These are phyloP conservation scores for Falco punctatus DNA, from an alignment of 2,113 vertebrate genomes.

Conservation along the genomic window DNA sequence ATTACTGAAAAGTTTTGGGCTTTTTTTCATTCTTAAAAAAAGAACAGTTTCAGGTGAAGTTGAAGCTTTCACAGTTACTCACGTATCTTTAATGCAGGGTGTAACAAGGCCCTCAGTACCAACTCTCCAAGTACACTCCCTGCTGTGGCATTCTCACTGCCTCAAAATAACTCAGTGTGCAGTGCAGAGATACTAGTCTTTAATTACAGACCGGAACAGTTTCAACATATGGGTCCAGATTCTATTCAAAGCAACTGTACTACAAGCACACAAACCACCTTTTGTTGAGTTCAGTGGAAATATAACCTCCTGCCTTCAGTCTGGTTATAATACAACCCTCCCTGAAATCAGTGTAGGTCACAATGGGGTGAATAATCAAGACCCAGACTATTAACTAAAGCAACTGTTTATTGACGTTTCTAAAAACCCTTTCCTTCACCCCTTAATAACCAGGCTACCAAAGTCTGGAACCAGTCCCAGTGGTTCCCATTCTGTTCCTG, in stretches of 20 bases:
- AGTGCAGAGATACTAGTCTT: constrained; percentile 59
- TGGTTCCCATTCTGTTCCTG: background rate
- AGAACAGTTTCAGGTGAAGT: constrained; percentile 9
- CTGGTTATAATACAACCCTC: constrained; percentile 7
- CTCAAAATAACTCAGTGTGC: constrained; percentile 65
- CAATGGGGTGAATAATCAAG: constrained; percentile 9
- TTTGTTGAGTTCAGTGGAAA: constrained; percentile 62
- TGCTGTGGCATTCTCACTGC: constrained; percentile 64
- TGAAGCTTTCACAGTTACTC: constrained; percentile 22
- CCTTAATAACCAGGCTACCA: background rate
- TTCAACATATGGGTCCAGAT: constrained; percentile 60
- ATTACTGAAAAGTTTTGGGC: background rate
- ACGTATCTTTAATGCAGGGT: constrained; percentile 36
- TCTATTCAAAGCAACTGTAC: constrained; percentile 55
- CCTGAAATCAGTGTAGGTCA: constrained; percentile 6
- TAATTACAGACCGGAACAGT: constrained; percentile 62
- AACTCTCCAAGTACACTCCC: constrained; percentile 61
- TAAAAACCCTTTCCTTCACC: background rate
- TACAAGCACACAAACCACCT: constrained; percentile 40
- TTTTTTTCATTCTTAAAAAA: background rate
- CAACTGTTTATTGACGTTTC: background rate
- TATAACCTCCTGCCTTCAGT: constrained; percentile 38
- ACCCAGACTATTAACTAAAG: background rate
- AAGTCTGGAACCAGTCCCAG: background rate
- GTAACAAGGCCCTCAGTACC: constrained; percentile 32